phyloP scores from a whole-genome alignment of 2,888 invertebrate species.

The Allolobophora icterica region DNA sequence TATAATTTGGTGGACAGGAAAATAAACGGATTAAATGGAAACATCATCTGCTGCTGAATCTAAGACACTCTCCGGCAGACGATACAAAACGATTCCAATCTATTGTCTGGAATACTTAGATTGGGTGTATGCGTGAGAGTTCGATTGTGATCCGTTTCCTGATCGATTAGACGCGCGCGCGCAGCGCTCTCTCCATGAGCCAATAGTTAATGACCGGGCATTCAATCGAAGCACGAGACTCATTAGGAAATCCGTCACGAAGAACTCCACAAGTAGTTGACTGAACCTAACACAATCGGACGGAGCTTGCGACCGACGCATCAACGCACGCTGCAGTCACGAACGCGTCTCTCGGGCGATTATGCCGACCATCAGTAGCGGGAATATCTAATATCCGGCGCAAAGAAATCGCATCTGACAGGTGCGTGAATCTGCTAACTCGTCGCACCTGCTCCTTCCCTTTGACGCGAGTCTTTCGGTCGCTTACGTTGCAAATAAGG shows the following conservation, averaged over 20 bases:
- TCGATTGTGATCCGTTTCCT: background rate
- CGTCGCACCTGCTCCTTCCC: background rate
- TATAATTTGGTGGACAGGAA: background rate
- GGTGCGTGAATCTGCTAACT: background rate
- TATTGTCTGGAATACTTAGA: background rate
- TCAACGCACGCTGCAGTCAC: background rate
- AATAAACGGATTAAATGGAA: background rate
- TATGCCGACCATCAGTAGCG: background rate
- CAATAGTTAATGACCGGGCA: background rate
- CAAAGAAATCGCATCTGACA: background rate
- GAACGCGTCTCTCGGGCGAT: background rate
- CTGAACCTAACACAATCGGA: background rate
- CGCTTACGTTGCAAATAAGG: background rate
- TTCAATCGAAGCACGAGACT: background rate
- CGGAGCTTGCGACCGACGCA: background rate
- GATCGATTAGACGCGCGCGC: background rate
- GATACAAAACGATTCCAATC: background rate
- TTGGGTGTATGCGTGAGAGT: background rate
- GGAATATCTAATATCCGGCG: background rate
- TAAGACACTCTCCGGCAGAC: background rate
- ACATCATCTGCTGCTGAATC: background rate
- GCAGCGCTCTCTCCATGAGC: too few species aligned
- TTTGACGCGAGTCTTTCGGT: background rate
- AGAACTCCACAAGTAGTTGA: background rate
- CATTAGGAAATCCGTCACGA: slow-evolving; percentile 4